Conservation (phyloP, 2,113 vertebrate species). For the Origma solitaria region DNA sequence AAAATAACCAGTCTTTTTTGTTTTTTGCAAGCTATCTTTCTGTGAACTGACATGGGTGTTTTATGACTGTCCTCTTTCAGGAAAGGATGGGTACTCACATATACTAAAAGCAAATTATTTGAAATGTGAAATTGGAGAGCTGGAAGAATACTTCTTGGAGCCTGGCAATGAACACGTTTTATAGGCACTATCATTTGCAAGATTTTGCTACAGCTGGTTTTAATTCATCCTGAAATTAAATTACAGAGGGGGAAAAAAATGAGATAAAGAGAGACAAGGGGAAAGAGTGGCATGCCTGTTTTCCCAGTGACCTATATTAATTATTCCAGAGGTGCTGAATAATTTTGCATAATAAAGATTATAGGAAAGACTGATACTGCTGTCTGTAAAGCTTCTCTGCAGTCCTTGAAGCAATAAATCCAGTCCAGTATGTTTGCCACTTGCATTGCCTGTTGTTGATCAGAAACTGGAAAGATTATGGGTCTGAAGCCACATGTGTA, state of each 20-base stretch:
- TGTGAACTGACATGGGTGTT: not conserved
- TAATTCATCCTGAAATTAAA: conserved; percentile 52
- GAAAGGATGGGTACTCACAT: not conserved
- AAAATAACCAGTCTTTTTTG: not conserved
- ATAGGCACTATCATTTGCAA: conserved; percentile 32
- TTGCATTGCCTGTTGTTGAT: not conserved
- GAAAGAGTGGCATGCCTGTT: not conserved
- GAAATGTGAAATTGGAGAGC: conserved; percentile 2
- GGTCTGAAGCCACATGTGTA: conserved; percentile 4
- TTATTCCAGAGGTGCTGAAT: not conserved
- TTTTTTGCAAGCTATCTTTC: not conserved
- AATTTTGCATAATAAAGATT: not conserved
- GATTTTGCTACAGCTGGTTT: conserved; percentile 15
- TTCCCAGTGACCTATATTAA: not conserved
- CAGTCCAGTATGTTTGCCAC: not conserved
- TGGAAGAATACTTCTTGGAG: not conserved
- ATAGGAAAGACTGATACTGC: not conserved
- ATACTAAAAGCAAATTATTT: not conserved
- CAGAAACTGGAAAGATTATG: not conserved
- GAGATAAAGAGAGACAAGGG: not conserved
- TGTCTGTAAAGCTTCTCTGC: not conserved
- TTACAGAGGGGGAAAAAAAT: not conserved
- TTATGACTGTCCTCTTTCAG: not conserved
- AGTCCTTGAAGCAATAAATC: not conserved
- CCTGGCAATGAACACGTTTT: not conserved